These are phyloP conservation scores for Aphaenogaster ashmeadi DNA, from an alignment of 1,140 invertebrate species.

Conservation along the genomic window DNA sequence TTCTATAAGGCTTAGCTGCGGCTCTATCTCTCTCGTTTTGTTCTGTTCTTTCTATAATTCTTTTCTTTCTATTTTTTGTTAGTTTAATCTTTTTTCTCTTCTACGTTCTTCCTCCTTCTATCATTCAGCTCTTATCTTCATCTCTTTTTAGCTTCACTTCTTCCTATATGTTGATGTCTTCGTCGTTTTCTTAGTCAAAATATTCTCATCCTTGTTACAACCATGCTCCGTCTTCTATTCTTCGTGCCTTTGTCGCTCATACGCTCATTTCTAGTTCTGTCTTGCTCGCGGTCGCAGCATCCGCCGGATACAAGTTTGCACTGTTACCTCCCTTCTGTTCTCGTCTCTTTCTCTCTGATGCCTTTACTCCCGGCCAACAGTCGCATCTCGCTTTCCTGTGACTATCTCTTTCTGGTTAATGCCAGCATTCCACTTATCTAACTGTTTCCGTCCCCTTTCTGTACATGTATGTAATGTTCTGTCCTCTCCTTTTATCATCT, in stretches of 20 bases:
- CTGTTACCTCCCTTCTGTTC: background rate
- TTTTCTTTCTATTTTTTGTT: constrained; percentile 3
- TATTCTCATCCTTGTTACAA: background rate
- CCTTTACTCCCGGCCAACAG: background rate
- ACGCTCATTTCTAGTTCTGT: background rate
- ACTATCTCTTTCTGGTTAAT: constrained; percentile 44
- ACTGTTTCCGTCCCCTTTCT: constrained; percentile 10
- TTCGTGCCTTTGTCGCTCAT: background rate
- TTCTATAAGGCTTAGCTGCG: background rate
- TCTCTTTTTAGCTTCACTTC: background rate
- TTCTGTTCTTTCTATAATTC: background rate
- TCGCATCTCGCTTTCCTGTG: background rate
- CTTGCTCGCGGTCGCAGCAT: constrained; percentile 1
- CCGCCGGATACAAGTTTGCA: constrained; percentile 12
- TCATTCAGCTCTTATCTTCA: background rate
- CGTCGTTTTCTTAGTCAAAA: background rate
- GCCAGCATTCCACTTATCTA: constrained; percentile 49
- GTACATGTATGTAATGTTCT: background rate
- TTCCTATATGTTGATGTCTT: background rate
- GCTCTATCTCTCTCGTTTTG: background rate
- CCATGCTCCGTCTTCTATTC: background rate
- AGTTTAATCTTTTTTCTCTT: background rate
- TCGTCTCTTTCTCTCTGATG: constrained; percentile 30
- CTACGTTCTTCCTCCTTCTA: background rate
- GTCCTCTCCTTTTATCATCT: too few relatives aligned